Evolutionary conservation across 2,888 invertebrate genomes (phyloP).

Genomic region (Leucophora obtusa): DNA sequence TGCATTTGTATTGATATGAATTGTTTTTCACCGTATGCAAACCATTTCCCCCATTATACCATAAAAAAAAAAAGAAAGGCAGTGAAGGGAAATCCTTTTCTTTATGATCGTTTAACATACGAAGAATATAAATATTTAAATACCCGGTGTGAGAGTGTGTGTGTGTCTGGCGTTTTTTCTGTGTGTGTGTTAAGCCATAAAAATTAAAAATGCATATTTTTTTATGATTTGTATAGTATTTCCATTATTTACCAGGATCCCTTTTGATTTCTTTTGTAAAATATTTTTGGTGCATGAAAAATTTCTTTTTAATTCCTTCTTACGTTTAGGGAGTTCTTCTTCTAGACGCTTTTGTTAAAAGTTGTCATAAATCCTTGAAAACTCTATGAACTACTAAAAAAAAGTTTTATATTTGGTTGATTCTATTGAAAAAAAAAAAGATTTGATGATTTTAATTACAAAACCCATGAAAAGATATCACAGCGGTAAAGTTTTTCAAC

Average conservation of each 20-base stretch:
- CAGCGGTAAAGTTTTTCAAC: conserved; percentile 60
- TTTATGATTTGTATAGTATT: conserved; percentile 57
- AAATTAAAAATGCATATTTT: conserved; percentile 63
- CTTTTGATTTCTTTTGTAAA: conserved; percentile 9
- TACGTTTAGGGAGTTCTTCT: neutral
- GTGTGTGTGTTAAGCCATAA: conserved; percentile 49
- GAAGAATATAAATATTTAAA: conserved; percentile 1
- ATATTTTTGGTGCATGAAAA: conserved; percentile 18
- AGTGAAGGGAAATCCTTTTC: conserved; percentile 19
- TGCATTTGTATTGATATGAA: conserved; percentile 76
- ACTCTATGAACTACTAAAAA: conserved; percentile 7
- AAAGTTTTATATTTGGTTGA: conserved; percentile 4
- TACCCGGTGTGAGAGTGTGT: conserved; percentile 6
- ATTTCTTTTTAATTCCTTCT: conserved; percentile 27
- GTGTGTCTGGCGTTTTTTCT: neutral
- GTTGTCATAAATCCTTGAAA: conserved; percentile 25
- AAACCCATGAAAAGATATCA: conserved; percentile 48
- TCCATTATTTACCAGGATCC: neutral
- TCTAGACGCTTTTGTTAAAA: conserved; percentile 5
- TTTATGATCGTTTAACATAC: conserved; percentile 20
- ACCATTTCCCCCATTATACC: conserved; percentile 3
- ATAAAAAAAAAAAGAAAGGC: too few relatives aligned
- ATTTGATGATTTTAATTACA: conserved; percentile 45
- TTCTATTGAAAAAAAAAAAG: conserved; percentile 32
- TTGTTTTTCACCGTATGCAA: conserved; percentile 64